Base-by-base conservation (phyloP, 2,113 vertebrate species). In the Phaethornis superciliosus region DNA sequence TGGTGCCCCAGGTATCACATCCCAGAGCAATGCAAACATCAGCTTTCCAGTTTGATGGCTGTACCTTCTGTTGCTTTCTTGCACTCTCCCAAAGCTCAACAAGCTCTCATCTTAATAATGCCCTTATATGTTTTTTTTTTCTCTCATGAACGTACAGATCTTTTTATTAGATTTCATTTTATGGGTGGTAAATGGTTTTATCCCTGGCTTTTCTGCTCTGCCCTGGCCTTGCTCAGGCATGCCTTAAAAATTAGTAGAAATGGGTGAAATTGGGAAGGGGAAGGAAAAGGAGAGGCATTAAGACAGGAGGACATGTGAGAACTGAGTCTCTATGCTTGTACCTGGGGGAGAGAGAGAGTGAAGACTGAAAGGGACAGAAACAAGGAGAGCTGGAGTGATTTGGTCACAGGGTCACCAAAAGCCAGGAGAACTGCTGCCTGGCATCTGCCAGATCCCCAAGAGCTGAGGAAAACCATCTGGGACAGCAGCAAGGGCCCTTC, bases 351-450 rank as follows among this genome's bases (percentile, higher is more conserved):
- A 52, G 18, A 35, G 27, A 21, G n/a, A 78, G 19, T n/a, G 22
- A 71, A 49, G 59, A 51, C 12, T 4, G 5, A 47, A 72, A 49
- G 12, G 13, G 27, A 51, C 15, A 47, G 72, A 59, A 72, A 47
- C 32, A 68, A 32, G 12, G 33, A 71, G 78, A 72, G 59, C 63
- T 86, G 68, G 21, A 55, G 10, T 65, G 20, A 5, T 12, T 58
- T 37, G 23, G 20, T 86, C 24, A 9, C 33, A 6, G 12, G 28
- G 54, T 86, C 87, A 70, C 59, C 1, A 3, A 77, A 69, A 93
- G 27, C 35, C 9, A 10, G 67, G 56, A 72, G 42, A 74, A 44
- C 0, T 9, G 32, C 85, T 83, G 59, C 58, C 35, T 0, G 0
- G 79, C 47, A 10, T 72, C 72, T 77, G 28, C 28, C 12, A 10